Base-by-base conservation (phyloP, 2,113 vertebrate species). In the Zosterops japonicus region DNA sequence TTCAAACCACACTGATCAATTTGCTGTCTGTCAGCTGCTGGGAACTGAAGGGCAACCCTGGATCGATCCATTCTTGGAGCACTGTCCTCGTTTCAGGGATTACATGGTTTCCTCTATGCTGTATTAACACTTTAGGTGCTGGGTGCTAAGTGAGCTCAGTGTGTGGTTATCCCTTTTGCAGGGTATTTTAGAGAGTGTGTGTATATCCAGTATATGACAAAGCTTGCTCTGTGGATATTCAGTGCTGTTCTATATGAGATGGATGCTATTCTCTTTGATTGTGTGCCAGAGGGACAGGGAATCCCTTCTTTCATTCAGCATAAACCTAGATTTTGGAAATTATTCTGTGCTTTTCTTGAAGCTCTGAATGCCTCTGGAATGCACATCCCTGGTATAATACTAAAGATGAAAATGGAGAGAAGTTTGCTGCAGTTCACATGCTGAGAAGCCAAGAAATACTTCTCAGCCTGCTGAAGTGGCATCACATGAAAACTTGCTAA, bases 31-130 rank as follows among this genome's bases (percentile, higher is more conserved):
- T 86, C 75, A 92, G 72, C 64, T 61, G 24, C 47, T 33, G 85
- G 71, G 41, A 72, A 90, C 46, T 69, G 55, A 86, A 93, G 94
- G 83, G 88, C 76, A 96, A 6, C 83, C 88, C 80, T 77, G 79
- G 83, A 94, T 83, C 55, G 59, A 94, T 84, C 36, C 2, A 3
- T 87, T 87, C 83, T 80, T 78, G 89, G 93, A 89, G 60, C 67
- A 9, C 75, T 35, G 82, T 90, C 49, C 85, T 93, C 60, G 2
- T 87, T 95, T 89, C 86, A 60, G 86, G 91, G 72, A 83, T 89
- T 71, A 56, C 64, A 75, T 31, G 5, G 1, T 70, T 95, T 93
- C 41, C 65, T 33, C 61, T 52, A 41, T 29, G 70, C 49, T 31
- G 9, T 8, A 4, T 96, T 94, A 95, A 79, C 69, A 5, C 36